Base-by-base conservation (phyloP, 1,140 invertebrate species). In the Drosophila nikananu region DNA sequence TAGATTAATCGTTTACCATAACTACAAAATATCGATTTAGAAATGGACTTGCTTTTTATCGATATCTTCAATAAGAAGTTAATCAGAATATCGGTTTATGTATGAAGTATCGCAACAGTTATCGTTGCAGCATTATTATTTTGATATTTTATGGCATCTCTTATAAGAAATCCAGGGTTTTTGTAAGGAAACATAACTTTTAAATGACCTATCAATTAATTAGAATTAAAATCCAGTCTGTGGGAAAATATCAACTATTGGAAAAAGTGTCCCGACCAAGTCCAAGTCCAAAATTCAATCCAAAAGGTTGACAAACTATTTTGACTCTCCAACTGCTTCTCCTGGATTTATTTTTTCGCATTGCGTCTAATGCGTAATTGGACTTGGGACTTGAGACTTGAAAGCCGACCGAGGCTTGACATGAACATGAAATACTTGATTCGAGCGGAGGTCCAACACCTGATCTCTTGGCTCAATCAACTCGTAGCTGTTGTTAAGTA, bases 351-450 rank as follows among this genome's bases (percentile, higher is more conserved):
- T 44, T n/a, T 27, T 52, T 52, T 52, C 27, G 39, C 27, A 48
- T 52, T 70, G 61, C 60, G 39, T 51, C 13, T 52, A 70, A 59
- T 72, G 70, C 54, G 70, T 60, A 72, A 73, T 51, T 72, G 67
- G 52, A 73, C 67, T 73, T 59, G 70, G 35, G 54, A 72, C 66
- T 72, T 72, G 44, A 30, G 70, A 49, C 68, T 72, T 71, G 66
- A 71, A 72, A 72, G 52, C 35, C 42, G 21, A 12, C 15, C 27
- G 32, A 41, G 51, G 39, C 37, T 12, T 10, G 66, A 71, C 68
- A 51, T 42, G 67, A 72, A 73, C 67, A 60, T 60, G 67, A 64
- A 68, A 71, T 77, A 81, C 73, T 81, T 81, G 64, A 74, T 49
- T 72, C 27, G 21, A 48, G 17, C 12, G 32, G 25, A 39, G 37